A percentile compares a stretch with the other conserved stretches of the same genome.
Conservation (phyloP, 2,888 invertebrate genomes). For the Melanophora roralis region DNA sequence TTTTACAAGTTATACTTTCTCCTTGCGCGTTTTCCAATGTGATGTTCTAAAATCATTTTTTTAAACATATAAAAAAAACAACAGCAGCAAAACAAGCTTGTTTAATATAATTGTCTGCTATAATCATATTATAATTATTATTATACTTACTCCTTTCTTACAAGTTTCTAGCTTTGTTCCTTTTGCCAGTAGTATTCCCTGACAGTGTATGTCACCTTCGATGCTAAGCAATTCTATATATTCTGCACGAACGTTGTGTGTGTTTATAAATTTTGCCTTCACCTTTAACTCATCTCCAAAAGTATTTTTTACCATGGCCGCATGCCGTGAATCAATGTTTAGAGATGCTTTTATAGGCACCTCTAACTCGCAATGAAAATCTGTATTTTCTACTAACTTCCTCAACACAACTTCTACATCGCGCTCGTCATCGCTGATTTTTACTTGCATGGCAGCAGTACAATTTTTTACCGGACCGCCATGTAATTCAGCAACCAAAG, state of each 20-base stretch:
- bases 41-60: conserved; percentile 67
- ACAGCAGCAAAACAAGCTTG: too few species aligned
- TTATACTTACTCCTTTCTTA: conserved; percentile 66
- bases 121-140: too few species aligned
- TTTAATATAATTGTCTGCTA: too few species aligned
- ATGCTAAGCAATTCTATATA: conserved; percentile 68
- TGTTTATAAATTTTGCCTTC: conserved; percentile 67
- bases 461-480: conserved; percentile 68
- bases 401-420: conserved; percentile 65
- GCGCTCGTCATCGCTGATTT: conserved; percentile 65
- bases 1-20: conserved; percentile 70
- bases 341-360: conserved; percentile 73
- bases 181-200: conserved; percentile 71
- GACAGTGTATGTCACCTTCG: conserved; percentile 71
- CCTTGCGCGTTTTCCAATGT: conserved; percentile 73
- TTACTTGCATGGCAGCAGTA: conserved; percentile 65
- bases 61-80: too few species aligned
- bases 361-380: conserved; percentile 68
- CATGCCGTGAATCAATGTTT: conserved; percentile 65
- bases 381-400: conserved; percentile 47
- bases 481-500: conserved; percentile 67
- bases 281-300: conserved; percentile 69
- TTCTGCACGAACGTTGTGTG: conserved; percentile 71
- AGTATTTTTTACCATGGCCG: conserved; percentile 68
- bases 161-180: conserved; percentile 68